Conservation (phyloP, 2,113 vertebrate genomes). For the Megaceryle maxima region DNA sequence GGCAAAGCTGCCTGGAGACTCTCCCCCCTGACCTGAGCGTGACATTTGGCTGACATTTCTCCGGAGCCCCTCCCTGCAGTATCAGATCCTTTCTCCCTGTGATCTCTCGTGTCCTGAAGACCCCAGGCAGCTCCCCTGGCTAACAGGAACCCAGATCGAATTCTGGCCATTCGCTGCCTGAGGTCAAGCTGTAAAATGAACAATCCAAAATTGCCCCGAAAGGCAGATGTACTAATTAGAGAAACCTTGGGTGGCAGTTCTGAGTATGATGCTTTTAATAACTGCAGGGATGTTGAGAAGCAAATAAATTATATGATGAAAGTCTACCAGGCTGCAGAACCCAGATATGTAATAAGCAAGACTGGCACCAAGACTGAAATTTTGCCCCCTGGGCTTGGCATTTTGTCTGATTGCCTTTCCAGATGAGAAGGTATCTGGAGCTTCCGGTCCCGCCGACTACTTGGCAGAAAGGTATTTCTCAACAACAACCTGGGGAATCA, state of each 20-base stretch:
- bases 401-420: conserved; percentile 47
- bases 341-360: conserved; percentile 48
- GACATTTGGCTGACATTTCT: conserved; percentile 2
- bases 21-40: background rate
- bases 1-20: background rate
- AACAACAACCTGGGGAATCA: conserved; percentile 8
- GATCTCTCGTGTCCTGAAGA: background rate
- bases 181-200: conserved; percentile 28
- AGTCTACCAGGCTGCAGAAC: conserved; percentile 48
- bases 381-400: conserved; percentile 53
- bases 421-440: conserved; percentile 35
- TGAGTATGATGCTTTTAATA: conserved; percentile 35
- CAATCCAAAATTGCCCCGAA: background rate
- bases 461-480: conserved; percentile 42
- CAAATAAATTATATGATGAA: conserved; percentile 64
- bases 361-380: conserved; percentile 57
- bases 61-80: background rate
- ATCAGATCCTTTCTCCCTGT: background rate
- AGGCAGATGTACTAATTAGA: conserved; percentile 62
- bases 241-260: conserved; percentile 32
- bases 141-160: background rate
- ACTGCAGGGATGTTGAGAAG: conserved; percentile 65
- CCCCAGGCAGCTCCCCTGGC: background rate
- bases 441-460: conserved; percentile 25
- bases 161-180: background rate